Evolutionary conservation across 1,140 invertebrate species (phyloP).

Genomic region (Drosophila pruinosa): DNA sequence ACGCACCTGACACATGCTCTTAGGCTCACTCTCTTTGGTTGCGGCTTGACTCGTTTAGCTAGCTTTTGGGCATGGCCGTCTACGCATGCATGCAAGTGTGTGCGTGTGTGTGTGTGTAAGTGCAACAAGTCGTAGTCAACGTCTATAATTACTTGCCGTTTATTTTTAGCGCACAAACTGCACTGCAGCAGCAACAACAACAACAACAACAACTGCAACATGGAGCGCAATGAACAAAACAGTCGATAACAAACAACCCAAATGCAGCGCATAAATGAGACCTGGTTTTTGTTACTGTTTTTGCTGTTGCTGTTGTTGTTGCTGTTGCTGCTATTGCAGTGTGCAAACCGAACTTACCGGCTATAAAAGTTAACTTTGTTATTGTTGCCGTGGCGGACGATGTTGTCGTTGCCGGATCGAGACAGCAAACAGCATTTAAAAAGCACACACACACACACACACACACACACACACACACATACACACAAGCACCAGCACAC

Average conservation of each 20-base stretch:
- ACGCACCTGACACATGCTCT: neutral
- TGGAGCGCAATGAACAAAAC: conserved; percentile 23
- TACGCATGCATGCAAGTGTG: neutral
- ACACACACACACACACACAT: neutral
- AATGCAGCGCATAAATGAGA: conserved; percentile 50
- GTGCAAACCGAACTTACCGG: conserved; percentile 50
- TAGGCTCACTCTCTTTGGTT: conserved; percentile 7
- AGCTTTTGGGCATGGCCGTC: conserved; percentile 44
- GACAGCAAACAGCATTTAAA: conserved; percentile 30
- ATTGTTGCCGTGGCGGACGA: conserved; percentile 4
- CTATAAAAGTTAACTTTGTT: conserved; percentile 13
- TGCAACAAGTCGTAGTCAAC: conserved; percentile 67
- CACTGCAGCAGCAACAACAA: conserved; percentile 13
- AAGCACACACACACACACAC: neutral
- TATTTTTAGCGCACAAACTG: conserved; percentile 67
- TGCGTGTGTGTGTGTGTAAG: conserved; percentile 39
- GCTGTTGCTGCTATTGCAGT: conserved; percentile 34
- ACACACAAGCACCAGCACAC: too few relatives aligned
- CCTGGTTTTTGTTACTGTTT: conserved; percentile 61
- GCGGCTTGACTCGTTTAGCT: conserved; percentile 12
- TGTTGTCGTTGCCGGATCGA: conserved; percentile 39
- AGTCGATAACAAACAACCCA: conserved; percentile 34
- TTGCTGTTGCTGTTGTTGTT: conserved; percentile 25
- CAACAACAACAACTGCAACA: conserved; percentile 27
- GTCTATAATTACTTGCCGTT: conserved; percentile 73